These are phyloP conservation scores for Merodon equestris DNA, from an alignment of 2,888 invertebrate genomes.

Conservation along the genomic window DNA sequence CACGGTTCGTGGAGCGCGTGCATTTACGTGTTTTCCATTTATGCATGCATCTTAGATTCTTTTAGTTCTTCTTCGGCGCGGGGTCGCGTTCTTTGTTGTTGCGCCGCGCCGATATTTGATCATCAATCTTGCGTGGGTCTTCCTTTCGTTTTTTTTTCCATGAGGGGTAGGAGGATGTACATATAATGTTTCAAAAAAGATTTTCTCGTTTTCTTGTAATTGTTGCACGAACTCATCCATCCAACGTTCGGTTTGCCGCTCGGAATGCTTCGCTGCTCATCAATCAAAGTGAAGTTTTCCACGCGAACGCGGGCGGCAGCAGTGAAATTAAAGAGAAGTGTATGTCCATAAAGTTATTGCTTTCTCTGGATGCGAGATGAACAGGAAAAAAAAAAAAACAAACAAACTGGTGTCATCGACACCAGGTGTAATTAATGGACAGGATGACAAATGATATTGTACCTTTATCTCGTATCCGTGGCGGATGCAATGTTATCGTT, in stretches of 20 bases:
- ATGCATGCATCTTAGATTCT: conserved; percentile 22
- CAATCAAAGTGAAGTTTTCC: conserved; percentile 52
- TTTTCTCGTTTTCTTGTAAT: conserved; percentile 28
- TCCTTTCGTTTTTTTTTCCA: neutral
- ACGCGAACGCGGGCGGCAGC: conserved; percentile 8
- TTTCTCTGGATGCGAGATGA: conserved; percentile 5
- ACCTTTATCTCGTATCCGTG: too few species aligned
- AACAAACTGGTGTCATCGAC: conserved; percentile 13
- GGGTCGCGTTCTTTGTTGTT: conserved; percentile 22
- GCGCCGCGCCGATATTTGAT: conserved; percentile 30
- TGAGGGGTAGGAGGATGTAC: neutral
- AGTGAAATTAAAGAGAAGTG: neutral
- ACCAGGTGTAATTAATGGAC: conserved; percentile 54
- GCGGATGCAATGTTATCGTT: too few species aligned
- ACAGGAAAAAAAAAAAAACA: neutral
- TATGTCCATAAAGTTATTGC: neutral
- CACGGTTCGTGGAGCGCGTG: conserved; percentile 55
- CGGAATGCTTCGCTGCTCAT: conserved; percentile 37
- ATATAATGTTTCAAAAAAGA: neutral
- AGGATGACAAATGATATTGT: conserved; percentile 41
- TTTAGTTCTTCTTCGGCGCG: neutral
- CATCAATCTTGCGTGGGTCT: conserved; percentile 43
- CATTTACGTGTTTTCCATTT: conserved; percentile 40
- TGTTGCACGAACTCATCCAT: conserved; percentile 48
- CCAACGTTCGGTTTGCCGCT: neutral